Base-by-base conservation (phyloP, 1,140 invertebrate species). In the Solenopsis fugax region DNA sequence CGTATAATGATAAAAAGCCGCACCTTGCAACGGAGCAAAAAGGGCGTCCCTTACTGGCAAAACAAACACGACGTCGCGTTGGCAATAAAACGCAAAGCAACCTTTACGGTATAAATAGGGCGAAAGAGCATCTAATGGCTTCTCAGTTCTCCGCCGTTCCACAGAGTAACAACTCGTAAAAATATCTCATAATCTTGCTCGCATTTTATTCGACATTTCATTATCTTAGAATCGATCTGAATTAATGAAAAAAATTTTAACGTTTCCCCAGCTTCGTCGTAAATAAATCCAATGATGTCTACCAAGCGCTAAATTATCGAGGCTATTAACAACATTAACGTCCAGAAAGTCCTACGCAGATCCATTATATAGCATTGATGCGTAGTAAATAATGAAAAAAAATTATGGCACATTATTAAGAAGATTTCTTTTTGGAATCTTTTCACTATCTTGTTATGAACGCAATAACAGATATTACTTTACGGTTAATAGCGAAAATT, bases 1-100 rank as follows among this genome's bases (percentile, higher is more conserved):
- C 54, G 56, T 84, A 54, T 84, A 75, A 62, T 24, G 80, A 84
- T 84, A 84, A 75, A 84, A 84, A 84, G 80, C 69, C 77, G 64
- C 64, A 50, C n/a, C 64, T 81, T 60, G 67, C 48, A 60, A 29
- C 69, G 69, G 24, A 50, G 80, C 29, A 84, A 84, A 84, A 84
- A 84, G 80, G 69, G 80, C 80, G 12, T 75, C 80, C 54, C 80
- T 84, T 84, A 34, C 80, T 54, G 56, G 80, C 80, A 84, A 84
- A 82, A 84, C 80, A 84, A 84, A 84, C 80, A 84, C 69, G 69
- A 84, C 9, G 80, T 29, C 29, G 29, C 29, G 29, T 73, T 54
- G 54, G 69, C 69, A 75, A 84, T 84, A 75, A 84, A 84, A 84
- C 56, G 56, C 10, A 58, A 84, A 50, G 69, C 80, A 84, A 84